Evolutionary conservation across 2,797 vertebrate species (phyloP), one percentile per base, ranked within the genome.

Genomic region (Propithecus perrieri): DNA sequence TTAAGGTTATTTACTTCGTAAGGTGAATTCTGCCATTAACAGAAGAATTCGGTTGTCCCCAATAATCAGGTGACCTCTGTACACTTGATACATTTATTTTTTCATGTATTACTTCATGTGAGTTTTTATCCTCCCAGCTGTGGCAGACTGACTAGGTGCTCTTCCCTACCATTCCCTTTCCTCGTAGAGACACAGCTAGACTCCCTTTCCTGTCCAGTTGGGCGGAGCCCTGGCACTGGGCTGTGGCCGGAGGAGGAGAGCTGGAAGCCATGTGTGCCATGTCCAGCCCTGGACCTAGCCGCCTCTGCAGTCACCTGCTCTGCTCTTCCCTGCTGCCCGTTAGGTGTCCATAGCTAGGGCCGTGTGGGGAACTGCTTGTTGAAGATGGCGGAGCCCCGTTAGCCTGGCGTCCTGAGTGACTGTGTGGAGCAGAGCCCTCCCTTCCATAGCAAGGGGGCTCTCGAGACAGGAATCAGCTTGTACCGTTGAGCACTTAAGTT

Each of bases 331-430:
- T 3, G 12, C 2, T 86, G 2, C 30, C 3, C 2, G 63, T 7
- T 38, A 7, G 1, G n/a, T 11, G 3, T 3, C 20, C 0, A 0
- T 14, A 80, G 4, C 22, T 4, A 18, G 48, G 48, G n/a, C 7
- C 3, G 12, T 43, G 12, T 30, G 50, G 28, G 69, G 43, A 90
- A 89, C 61, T 63, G 38, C 50, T 30, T 71, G 12, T 35, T 59
- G 41, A 24, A 50, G 71, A 33, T 35, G 28, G 17, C 33, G 57
- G 48, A 59, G 11, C 57, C 57, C 43, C 33, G 11, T 79, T 22
- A 72, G 26, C 38, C 13, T 50, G 1, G 48, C n/a, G 24, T 94
- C 72, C 22, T 38, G 83, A 63, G 18, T 50, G 78, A 41, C 53
- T 15, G 5, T 65, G 38, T 63, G 71, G 78, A 41, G 17, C n/a